These are phyloP conservation scores for Tauraco erythrolophus DNA, from an alignment of 2,113 vertebrate genomes.

Conservation along the genomic window DNA sequence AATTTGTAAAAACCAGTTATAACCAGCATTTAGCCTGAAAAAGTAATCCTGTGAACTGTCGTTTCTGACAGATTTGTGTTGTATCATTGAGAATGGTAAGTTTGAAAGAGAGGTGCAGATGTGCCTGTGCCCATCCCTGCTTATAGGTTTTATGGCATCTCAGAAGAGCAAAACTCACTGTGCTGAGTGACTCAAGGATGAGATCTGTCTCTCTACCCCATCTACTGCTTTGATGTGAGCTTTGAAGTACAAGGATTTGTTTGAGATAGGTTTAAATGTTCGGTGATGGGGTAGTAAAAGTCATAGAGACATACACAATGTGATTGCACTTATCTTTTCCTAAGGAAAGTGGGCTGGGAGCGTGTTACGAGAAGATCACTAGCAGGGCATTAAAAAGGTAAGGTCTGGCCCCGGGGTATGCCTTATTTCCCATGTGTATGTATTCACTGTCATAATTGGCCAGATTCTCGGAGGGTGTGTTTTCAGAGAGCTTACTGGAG, in stretches of 20 bases:
- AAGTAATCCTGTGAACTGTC: not conserved
- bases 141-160: not conserved
- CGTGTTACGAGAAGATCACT: not conserved
- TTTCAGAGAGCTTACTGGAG: not conserved
- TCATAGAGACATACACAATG: not conserved
- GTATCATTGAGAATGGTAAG: not conserved
- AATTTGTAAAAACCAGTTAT: not conserved
- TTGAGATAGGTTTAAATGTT: not conserved
- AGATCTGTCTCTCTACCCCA: not conserved
- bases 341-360: not conserved
- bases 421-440: not conserved
- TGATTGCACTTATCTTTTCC: not conserved
- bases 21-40: not conserved
- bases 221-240: not conserved
- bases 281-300: not conserved
- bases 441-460: not conserved
- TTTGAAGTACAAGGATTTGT: not conserved
- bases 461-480: not conserved
- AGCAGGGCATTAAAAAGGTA: not conserved
- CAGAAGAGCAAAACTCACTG: not conserved
- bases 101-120: not conserved
- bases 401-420: not conserved
- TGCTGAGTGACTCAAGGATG: not conserved
- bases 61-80: not conserved
- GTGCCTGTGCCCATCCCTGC: fast-evolving